Evolutionary conservation across 2,113 vertebrate genomes (phyloP), one percentile per base, ranked within the genome.

Genomic region (Barbus barbus): DNA sequence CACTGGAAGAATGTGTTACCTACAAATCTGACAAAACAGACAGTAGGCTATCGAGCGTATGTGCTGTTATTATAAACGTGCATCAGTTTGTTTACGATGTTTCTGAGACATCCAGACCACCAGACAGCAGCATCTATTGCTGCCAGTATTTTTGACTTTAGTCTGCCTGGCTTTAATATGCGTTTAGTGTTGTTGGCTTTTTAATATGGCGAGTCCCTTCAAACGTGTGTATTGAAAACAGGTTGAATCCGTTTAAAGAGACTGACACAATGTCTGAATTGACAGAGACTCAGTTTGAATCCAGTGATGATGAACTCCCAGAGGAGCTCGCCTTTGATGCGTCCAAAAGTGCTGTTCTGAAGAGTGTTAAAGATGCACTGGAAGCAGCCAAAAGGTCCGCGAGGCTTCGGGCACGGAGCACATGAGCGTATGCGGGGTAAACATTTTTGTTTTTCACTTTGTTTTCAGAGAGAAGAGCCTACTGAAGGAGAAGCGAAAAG

Each of bases 401-500:
- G 28, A 20, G 7, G 6, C 28, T 65, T 18, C 16, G 9, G 3
- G 33, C 14, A 65, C 28, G 7, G 60, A 61, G 24, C 53, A 60
- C 76, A 78, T 24, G 60, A 61, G 24, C 53, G 22, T 33, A 41
- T 18, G 31, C 1, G 28, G 26, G 4, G n/a, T 26, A 24, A 58
- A 24, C 28, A 9, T 9, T 16, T 44, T 13, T 73, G 31, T 41
- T 9, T 26, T 53, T 6, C 7, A 24, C 7, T 82, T 73, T 83
- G 9, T 87, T 88, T 84, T 31, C 88, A 97, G 97, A 88, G 96
- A 96, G 14, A 96, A 95, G n/a, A 92, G 94, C 63, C 84, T 90
- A 41, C 87, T 96, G 85, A 99, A 96, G 78, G 96, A 98, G 92
- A 98, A 95, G 91, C 93, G 97, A 83, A 93, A 93, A 79, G 95